phyloP scores from a whole-genome alignment of 2,797 vertebrate species.

The Crocidura indochinensis region DNA sequence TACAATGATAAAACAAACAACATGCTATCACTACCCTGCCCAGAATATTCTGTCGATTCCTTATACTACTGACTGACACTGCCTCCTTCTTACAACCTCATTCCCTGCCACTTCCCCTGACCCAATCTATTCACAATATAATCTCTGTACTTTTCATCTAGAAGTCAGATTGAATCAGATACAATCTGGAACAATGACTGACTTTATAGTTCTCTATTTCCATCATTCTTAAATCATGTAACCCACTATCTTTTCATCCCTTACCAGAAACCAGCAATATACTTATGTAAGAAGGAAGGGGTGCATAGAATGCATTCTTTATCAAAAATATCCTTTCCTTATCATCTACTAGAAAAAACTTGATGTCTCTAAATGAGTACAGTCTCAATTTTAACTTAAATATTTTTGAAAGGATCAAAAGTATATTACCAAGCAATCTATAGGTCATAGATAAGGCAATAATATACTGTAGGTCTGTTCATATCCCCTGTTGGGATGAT shows the following conservation, averaged over 20 bases:
- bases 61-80: background rate
- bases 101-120: background rate
- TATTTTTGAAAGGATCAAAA: constrained; percentile 17
- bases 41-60: background rate
- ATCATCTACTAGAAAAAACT: background rate
- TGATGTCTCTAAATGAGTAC: constrained; percentile 20
- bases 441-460: background rate
- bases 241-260: background rate
- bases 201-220: background rate
- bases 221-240: background rate
- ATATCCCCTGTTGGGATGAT: background rate
- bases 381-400: background rate
- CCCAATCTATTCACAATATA: background rate
- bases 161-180: background rate
- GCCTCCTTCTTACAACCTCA: background rate
- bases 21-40: background rate
- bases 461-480: background rate
- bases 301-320: background rate
- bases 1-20: background rate
- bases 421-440: background rate
- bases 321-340: background rate
- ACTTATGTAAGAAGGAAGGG: background rate
- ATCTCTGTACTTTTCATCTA: background rate
- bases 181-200: background rate
- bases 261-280: background rate